These are phyloP conservation scores for Netelia inedita DNA, from an alignment of 2,888 invertebrate species.

Conservation along the genomic window DNA sequence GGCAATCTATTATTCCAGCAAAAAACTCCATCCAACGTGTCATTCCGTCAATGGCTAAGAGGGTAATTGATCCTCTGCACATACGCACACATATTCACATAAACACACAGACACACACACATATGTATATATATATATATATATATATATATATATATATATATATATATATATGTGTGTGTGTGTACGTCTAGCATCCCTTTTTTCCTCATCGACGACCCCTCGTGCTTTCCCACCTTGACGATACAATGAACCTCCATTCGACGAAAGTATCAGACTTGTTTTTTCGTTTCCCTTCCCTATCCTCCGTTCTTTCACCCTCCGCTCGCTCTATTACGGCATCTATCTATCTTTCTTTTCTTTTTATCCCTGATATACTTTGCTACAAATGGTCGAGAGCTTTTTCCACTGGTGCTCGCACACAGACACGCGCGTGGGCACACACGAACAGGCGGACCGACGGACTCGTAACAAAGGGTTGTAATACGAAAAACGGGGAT, in stretches of 20 bases:
- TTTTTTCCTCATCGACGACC: not conserved
- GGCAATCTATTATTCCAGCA: conserved; percentile 48
- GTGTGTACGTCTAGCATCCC: not conserved
- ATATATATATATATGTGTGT: not conserved
- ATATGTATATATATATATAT: not conserved
- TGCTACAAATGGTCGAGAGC: conserved; percentile 41
- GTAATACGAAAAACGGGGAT: conserved; percentile 22
- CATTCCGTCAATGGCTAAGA: conserved; percentile 52
- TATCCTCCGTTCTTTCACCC: conserved; percentile 20
- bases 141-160: not conserved
- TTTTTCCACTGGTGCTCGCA: conserved; percentile 1
- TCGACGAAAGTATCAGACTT: conserved; percentile 48
- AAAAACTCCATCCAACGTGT: conserved; percentile 52
- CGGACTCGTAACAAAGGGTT: not conserved
- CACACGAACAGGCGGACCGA: not conserved
- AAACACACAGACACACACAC: not conserved
- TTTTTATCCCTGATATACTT: conserved; percentile 31
- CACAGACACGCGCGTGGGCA: not conserved
- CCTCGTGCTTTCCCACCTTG: conserved; percentile 18
- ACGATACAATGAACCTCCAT: conserved; percentile 56
- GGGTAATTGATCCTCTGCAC: conserved; percentile 64
- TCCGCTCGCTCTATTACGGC: conserved; percentile 43
- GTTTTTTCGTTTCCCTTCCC: conserved; percentile 17
- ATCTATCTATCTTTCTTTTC: conserved; percentile 51
- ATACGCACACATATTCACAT: not conserved